These are phyloP conservation scores for Stichodactyla helianthus DNA, from an alignment of 64 coral and sea anemone genomes.

Conservation along the genomic window DNA sequence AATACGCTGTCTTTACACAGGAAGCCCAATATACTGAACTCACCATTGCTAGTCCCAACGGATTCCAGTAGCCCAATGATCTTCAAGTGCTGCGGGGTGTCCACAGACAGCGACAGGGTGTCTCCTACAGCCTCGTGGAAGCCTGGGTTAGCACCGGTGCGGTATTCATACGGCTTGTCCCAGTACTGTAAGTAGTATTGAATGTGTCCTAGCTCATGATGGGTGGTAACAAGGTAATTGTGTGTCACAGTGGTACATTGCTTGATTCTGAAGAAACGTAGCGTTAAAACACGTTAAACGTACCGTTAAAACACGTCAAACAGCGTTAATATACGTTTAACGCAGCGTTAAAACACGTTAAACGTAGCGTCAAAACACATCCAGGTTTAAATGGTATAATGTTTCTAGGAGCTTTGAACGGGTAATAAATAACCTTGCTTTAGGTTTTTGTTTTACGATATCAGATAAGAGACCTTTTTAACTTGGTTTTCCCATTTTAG, in stretches of 20 bases:
- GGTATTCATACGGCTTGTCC: conserved; percentile 48
- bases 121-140: conserved; percentile 91
- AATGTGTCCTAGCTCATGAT: conserved; percentile 58
- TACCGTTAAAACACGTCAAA: too few species aligned
- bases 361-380: too few species aligned
- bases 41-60: conserved; percentile 22
- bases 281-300: too few species aligned
- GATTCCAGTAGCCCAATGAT: conserved; percentile 35
- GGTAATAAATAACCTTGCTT: too few species aligned
- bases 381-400: too few species aligned
- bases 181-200: conserved; percentile 87
- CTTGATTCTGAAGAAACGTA: conserved; percentile 24
- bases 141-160: conserved; percentile 77
- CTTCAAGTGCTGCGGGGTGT: conserved; percentile 57
- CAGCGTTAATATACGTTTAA: too few species aligned
- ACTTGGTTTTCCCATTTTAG: too few species aligned
- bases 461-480: too few species aligned
- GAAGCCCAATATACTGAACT: neutral
- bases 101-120: conserved; percentile 62
- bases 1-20: too few species aligned
- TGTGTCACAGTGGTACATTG: conserved; percentile 52
- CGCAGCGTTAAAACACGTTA: too few species aligned
- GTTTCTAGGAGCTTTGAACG: too few species aligned
- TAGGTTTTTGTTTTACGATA: too few species aligned
- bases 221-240: conserved; percentile 55